phyloP scores from a whole-genome alignment of 2,113 vertebrate genomes.

The Cinclus mexicanus region DNA sequence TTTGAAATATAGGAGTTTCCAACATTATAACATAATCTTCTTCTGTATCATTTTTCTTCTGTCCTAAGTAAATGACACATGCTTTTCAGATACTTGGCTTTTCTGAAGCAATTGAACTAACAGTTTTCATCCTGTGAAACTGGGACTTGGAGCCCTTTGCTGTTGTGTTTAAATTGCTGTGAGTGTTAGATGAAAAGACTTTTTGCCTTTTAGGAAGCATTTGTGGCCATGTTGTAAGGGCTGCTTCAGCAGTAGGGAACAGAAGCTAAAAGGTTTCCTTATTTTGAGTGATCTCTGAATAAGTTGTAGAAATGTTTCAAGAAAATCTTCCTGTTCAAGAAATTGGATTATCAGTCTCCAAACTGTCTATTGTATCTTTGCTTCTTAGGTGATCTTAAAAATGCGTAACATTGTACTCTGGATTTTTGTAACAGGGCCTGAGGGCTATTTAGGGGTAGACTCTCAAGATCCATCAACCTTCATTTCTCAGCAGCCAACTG shows the following conservation, averaged over 20 bases:
- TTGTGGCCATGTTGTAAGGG: neutral
- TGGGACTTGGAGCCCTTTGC: neutral
- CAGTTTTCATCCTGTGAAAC: neutral
- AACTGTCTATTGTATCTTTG: neutral
- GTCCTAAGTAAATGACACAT: neutral
- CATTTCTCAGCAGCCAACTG: conserved; percentile 72
- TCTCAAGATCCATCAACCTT: conserved; percentile 75
- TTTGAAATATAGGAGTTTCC: neutral
- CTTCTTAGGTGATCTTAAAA: neutral
- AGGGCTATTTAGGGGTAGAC: conserved; percentile 72
- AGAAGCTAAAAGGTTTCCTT: neutral
- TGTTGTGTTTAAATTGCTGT: neutral
- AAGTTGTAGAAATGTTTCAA: neutral
- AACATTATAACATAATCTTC: neutral
- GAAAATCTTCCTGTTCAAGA: neutral
- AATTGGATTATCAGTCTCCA: neutral
- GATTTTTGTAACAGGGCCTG: conserved; percentile 69
- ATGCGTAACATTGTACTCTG: neutral
- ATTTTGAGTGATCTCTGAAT: neutral
- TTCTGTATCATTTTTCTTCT: neutral
- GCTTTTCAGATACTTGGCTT: neutral
- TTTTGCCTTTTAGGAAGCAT: neutral
- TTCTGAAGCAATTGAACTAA: neutral
- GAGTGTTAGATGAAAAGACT: neutral
- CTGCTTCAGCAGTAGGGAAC: neutral